These are phyloP conservation scores for Echeneis naucrates DNA, from an alignment of 2,797 vertebrate genomes.

Conservation along the genomic window DNA sequence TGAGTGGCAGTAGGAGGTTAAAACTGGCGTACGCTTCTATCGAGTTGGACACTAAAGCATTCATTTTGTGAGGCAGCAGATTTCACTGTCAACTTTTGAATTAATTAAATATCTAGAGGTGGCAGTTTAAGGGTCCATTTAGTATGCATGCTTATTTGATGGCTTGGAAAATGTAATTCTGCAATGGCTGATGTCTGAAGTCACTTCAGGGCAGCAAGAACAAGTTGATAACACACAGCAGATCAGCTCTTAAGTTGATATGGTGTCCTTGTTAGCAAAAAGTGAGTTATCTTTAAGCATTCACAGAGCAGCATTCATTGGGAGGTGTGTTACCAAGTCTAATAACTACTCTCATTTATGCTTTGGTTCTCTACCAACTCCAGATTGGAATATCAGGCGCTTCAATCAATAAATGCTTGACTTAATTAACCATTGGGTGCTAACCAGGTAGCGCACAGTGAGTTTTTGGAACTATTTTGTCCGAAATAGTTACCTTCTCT, in stretches of 20 bases:
- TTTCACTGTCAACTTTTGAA: not conserved
- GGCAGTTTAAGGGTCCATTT: constrained; percentile 13
- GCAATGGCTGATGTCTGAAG: not conserved
- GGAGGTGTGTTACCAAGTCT: not conserved
- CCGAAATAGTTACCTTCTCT: not conserved
- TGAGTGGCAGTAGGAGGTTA: not conserved
- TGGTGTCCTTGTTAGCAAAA: not conserved
- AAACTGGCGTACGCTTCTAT: not conserved
- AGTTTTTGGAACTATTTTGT: not conserved
- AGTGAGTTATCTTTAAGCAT: not conserved
- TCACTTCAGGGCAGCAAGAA: not conserved
- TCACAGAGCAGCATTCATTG: not conserved
- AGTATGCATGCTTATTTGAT: not conserved
- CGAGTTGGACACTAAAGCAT: not conserved
- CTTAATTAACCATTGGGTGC: not conserved
- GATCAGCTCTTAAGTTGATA: not conserved
- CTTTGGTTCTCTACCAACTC: not conserved
- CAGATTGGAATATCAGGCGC: not conserved
- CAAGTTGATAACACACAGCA: not conserved
- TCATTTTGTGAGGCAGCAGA: not conserved
- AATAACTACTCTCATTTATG: not conserved
- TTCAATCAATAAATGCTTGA: not conserved
- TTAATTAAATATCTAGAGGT: not conserved
- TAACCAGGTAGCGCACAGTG: not conserved
- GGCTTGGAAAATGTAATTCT: not conserved